phyloP scores from a whole-genome alignment of 2,888 invertebrate species.

The Brachyopa scutellaris region DNA sequence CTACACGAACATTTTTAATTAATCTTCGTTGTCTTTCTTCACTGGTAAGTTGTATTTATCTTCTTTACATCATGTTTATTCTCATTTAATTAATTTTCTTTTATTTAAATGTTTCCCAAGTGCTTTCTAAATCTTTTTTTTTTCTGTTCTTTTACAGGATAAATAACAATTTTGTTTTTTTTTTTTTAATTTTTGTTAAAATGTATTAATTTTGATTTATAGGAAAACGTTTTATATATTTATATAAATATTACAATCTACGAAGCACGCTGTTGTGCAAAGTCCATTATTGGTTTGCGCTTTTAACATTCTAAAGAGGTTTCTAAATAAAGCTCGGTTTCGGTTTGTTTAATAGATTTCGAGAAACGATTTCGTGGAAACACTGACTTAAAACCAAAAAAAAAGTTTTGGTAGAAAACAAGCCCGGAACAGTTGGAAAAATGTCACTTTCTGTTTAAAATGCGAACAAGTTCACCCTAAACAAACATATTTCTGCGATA shows the following conservation, averaged over 20 bases:
- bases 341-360: no score
- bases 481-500: no score
- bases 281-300: slow-evolving; percentile 20
- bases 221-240: background rate
- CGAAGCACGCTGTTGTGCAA: slow-evolving; percentile 41
- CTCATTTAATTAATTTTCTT: background rate
- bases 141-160: background rate
- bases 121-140: background rate
- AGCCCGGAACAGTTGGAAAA: no score
- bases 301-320: background rate
- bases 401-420: no score
- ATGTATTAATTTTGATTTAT: slow-evolving; percentile 35
- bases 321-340: no score
- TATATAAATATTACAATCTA: slow-evolving; percentile 7
- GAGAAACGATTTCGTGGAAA: no score
- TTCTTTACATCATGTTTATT: background rate
- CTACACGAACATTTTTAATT: slow-evolving; percentile 3
- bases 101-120: background rate
- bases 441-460: no score
- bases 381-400: no score
- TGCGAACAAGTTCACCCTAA: no score
- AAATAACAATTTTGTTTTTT: background rate
- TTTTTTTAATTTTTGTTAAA: background rate
- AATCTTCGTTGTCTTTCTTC: slow-evolving; percentile 34
- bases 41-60: slow-evolving; percentile 1